phyloP scores from a whole-genome alignment of 1,140 invertebrate genomes.

The Cyphomyrmex costatus region DNA sequence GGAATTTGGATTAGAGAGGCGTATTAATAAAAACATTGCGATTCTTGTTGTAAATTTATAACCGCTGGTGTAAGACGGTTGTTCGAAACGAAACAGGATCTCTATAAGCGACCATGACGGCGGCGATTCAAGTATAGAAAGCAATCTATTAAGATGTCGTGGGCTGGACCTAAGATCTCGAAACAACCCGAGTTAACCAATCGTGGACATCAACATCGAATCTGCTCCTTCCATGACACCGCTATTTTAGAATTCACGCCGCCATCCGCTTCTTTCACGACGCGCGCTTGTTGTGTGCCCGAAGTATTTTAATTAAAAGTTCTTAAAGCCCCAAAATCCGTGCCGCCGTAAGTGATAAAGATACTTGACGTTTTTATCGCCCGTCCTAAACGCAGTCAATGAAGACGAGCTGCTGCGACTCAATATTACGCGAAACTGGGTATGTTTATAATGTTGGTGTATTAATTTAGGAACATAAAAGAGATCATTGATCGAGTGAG shows the following conservation, averaged over 20 bases:
- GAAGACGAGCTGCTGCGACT: constrained; percentile 41
- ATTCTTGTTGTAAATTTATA: constrained; percentile 8
- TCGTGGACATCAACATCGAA: constrained; percentile 79
- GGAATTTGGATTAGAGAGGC: neutral
- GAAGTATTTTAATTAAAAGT: constrained; percentile 71
- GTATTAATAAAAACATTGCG: constrained; percentile 25
- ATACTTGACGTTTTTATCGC: constrained; percentile 76
- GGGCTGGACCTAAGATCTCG: constrained; percentile 78
- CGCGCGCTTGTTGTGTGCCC: constrained; percentile 31
- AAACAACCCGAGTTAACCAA: constrained; percentile 75
- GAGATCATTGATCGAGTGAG: neutral
- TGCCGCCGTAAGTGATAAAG: constrained; percentile 59
- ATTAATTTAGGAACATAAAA: constrained; percentile 6
- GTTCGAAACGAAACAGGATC: constrained; percentile 33
- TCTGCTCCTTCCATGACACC: constrained; percentile 28
- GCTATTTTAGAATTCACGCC: constrained; percentile 66
- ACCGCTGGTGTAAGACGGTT: constrained; percentile 14
- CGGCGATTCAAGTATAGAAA: constrained; percentile 70
- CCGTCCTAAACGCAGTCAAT: constrained; percentile 42
- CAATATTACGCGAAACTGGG: constrained; percentile 24
- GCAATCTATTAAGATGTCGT: constrained; percentile 86
- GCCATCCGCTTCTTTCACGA: constrained; percentile 18
- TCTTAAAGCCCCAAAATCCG: constrained; percentile 34
- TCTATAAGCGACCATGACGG: constrained; percentile 73
- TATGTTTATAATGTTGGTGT: neutral